phyloP scores from a whole-genome alignment of 2,888 invertebrate species.

The Melanostoma scalare region DNA sequence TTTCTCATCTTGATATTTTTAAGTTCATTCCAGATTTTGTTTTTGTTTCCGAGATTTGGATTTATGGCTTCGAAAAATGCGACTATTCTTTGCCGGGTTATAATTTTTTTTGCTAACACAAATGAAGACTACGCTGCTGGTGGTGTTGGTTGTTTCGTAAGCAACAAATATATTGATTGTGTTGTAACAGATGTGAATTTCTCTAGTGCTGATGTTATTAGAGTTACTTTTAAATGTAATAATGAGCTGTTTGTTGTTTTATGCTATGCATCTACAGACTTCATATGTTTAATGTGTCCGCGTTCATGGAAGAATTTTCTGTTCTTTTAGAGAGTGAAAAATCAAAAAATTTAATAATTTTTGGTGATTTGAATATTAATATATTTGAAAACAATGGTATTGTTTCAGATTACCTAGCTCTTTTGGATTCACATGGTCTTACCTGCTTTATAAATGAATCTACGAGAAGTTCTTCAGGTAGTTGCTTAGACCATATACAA shows the following conservation, averaged over 20 bases:
- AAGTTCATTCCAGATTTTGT: too few relatives aligned
- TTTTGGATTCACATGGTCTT: conserved; percentile 8
- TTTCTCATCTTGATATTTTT: too few relatives aligned
- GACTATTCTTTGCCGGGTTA: too few relatives aligned
- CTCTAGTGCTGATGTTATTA: conserved; percentile 8
- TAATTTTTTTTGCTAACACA: too few relatives aligned
- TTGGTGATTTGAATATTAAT: too few relatives aligned
- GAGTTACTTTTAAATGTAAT: conserved; percentile 3
- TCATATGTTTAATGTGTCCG: conserved; percentile 7
- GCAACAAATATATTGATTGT: too few relatives aligned
- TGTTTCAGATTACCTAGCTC: not conserved
- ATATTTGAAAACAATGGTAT: not conserved
- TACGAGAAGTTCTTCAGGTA: not conserved
- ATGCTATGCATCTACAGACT: conserved; percentile 14
- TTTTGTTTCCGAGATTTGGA: too few relatives aligned
- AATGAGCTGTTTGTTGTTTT: not conserved
- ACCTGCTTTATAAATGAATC: conserved; percentile 1
- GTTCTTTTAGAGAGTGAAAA: too few relatives aligned
- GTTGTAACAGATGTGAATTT: not conserved
- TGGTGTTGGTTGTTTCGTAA: too few relatives aligned
- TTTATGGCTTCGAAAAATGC: too few relatives aligned
- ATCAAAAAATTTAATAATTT: too few relatives aligned
- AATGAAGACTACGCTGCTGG: too few relatives aligned
- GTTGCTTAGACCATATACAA: not conserved
- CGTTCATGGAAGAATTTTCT: not conserved